Base-by-base conservation (phyloP, 2,797 vertebrate genomes). In the Poecile montanus region DNA sequence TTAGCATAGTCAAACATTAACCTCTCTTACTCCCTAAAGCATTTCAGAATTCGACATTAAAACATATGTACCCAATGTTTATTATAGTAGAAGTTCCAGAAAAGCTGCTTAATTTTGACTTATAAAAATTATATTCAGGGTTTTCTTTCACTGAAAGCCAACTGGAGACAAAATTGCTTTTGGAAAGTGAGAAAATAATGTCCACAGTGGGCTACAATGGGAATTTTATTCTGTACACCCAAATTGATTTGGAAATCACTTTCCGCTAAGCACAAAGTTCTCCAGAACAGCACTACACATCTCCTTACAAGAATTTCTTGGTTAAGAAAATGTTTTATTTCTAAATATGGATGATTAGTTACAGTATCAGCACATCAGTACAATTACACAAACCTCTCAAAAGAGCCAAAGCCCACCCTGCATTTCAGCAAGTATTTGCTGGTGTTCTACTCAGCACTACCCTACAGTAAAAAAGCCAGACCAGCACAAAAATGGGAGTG, bases 401-500 rank as follows among this genome's bases (percentile, higher is more conserved):
- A 56, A 70, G 34, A 47, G 38, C 45, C 82, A 57, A 85, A 94
- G 60, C 73, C 74, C 60, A 77, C 29, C 26, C 63, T 50, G 34
- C 38, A 53, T 57, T 60, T 92, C 83, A 78, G 74, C 44, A 62
- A 86, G 32, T 32, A 56, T 32, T 51, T 53, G 60, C 48, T 53
- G 73, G 1, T 29, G n/a, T 34, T 88, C 61, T 68, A 27, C 61
- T 78, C 66, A 76, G 80, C 89, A 82, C 18, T 73, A 73, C 30
- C 25, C 44, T 62, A 54, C 23, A 38, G 60, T 17, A 78, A 88
- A 86, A 83, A 60, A 88, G 70, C 42, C 76, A 86, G 58, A 89
- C 11, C 68, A 88, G 85, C 79, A 86, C 40, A 88, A 81, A 81
- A 93, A 86, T 73, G 88, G 96, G 95, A 97, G 94, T 90, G 96